Evolutionary conservation across 2,113 vertebrate species (phyloP).

Genomic region (Osmerus eperlanus): DNA sequence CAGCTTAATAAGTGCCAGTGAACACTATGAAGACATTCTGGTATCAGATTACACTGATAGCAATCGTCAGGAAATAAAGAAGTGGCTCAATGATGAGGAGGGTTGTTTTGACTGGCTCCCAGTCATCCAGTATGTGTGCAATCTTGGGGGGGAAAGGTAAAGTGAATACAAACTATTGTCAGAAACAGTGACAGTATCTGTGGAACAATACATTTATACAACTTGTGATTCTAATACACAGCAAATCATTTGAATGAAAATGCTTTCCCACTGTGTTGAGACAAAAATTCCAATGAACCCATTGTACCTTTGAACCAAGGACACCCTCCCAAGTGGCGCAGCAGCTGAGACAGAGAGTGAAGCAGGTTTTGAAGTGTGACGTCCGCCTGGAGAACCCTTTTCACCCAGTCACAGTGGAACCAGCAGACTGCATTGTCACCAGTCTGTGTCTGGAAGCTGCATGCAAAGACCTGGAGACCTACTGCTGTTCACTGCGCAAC

Average conservation of each 20-base stretch:
- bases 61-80: slow-evolving; percentile 58
- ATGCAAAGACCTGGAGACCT: slow-evolving; percentile 58
- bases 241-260: not conserved
- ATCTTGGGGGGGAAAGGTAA: slow-evolving; percentile 65
- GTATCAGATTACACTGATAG: slow-evolving; percentile 51
- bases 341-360: slow-evolving; percentile 43
- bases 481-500: slow-evolving; percentile 32
- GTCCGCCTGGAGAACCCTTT: slow-evolving; percentile 61
- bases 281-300: not conserved
- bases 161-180: not conserved
- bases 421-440: slow-evolving; percentile 57
- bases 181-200: not conserved
- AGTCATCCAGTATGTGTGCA: slow-evolving; percentile 56
- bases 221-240: not conserved
- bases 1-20: slow-evolving; percentile 61
- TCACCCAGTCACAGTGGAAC: slow-evolving; percentile 6
- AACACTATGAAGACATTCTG: slow-evolving; percentile 56
- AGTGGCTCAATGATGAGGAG: slow-evolving; percentile 59
- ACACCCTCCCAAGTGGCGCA: slow-evolving; percentile 56
- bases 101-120: slow-evolving; percentile 63
- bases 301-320: slow-evolving; percentile 18
- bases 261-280: not conserved
- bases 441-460: slow-evolving; percentile 58
- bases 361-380: slow-evolving; percentile 43
- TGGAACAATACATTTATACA: not conserved